Base-by-base conservation (phyloP, 2,797 vertebrate genomes). In the Sebastes umbrosus region DNA sequence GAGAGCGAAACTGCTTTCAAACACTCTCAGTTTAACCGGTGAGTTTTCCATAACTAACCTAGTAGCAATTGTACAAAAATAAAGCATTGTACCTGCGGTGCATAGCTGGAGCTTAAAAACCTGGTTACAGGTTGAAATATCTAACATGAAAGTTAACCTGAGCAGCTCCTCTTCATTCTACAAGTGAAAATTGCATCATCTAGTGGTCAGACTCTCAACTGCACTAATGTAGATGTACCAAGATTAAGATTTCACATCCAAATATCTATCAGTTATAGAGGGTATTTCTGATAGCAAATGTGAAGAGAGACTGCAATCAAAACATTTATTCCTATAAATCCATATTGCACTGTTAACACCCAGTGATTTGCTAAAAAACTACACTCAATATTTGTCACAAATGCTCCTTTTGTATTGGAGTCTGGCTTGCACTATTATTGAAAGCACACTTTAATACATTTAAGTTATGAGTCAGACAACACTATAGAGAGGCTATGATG, bases 21-120 rank as follows among this genome's bases (percentile, higher is more conserved):
- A 43, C 14, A 9, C 22, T 10, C n/a, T 10, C 24, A 39, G 36
- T 39, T 39, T 39, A 39, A 39, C 36, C 2, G 0, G 0, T 39
- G 36, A 39, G 20, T 0, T 55, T 22, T 57, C 1, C 24, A 12
- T 57, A 13, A 57, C 13, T 25, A 27, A 20, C 24, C 13, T 55
- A 12, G 52, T n/a, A 58, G 24, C 24, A 25, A 5, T 25, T 58
- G 6, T 16, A 1, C 34, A 12, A 36, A 79, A 92, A 85, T 92
- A 91, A 86, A 84, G 2, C 4, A 2, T 8, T 39, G 8, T 2
- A 11, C 11, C 2, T 43, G 20, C 18, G 9, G 5, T 10, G 16
- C 43, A 36, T 7, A 46, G 3, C 27, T 52, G 16, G n/a, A n/a
- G n/a, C n/a, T n/a, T n/a, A n/a, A n/a, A n/a, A n/a, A n/a, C n/a